phyloP scores from a whole-genome alignment of 2,888 invertebrate genomes.

The Congeria kusceri region DNA sequence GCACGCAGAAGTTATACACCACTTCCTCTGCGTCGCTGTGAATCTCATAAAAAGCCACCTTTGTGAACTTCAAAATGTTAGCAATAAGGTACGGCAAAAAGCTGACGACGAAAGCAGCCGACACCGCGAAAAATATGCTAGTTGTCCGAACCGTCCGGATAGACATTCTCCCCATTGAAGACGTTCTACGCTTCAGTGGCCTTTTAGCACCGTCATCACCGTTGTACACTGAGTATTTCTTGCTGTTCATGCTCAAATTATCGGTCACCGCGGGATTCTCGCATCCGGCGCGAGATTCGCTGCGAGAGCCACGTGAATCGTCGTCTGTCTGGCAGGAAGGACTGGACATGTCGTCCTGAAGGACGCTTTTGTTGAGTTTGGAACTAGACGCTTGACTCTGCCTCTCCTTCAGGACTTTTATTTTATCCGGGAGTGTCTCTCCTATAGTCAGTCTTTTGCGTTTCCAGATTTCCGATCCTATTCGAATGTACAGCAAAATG shows the following conservation, averaged over 20 bases:
- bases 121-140: constrained; percentile 75
- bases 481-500: constrained; percentile 69
- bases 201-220: constrained; percentile 17
- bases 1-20: constrained; percentile 73
- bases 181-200: constrained; percentile 40
- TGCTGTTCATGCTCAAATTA: constrained; percentile 15
- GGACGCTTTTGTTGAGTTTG: constrained; percentile 13
- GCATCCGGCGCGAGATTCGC: constrained; percentile 36
- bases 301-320: constrained; percentile 41
- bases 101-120: constrained; percentile 71
- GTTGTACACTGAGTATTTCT: not conserved
- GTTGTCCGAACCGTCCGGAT: constrained; percentile 72
- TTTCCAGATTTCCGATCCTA: constrained; percentile 69
- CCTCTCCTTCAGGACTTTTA: constrained; percentile 3
- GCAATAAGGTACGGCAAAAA: constrained; percentile 75
- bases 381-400: not conserved
- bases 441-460: constrained; percentile 71
- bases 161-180: constrained; percentile 54
- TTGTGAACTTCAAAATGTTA: constrained; percentile 70
- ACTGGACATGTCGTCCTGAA: constrained; percentile 47
- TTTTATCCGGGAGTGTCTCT: constrained; percentile 59
- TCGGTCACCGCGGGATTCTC: constrained; percentile 46
- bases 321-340: constrained; percentile 57
- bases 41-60: constrained; percentile 68
- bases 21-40: constrained; percentile 62